phyloP scores from a whole-genome alignment of 1,140 invertebrate species.

The Stegodyphus mimosarum region DNA sequence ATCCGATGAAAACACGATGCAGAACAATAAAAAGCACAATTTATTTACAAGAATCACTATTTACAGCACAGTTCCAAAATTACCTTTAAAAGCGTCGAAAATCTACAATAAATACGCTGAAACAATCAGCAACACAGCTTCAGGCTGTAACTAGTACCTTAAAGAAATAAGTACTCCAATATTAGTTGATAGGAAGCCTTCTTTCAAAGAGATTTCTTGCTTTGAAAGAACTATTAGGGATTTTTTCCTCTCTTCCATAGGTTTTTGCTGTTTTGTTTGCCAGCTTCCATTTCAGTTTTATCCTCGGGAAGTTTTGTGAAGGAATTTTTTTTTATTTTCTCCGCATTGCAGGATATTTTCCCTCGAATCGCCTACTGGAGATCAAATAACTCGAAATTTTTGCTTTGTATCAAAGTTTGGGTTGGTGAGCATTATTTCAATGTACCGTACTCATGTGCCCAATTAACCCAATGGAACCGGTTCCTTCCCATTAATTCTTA shows the following conservation, averaged over 20 bases:
- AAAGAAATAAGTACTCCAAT: conserved; percentile 58
- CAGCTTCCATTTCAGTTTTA: conserved; percentile 34
- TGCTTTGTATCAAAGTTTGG: background rate
- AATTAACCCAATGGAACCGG: too few relatives aligned
- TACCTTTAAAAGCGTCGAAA: too few relatives aligned
- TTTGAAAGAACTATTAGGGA: conserved; percentile 59
- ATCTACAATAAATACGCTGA: too few relatives aligned
- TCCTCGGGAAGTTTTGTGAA: background rate
- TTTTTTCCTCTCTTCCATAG: conserved; percentile 16
- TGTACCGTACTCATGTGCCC: too few relatives aligned
- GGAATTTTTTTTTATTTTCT: conserved; percentile 7
- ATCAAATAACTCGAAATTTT: conserved; percentile 38
- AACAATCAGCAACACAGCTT: too few relatives aligned
- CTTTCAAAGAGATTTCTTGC: conserved; percentile 57
- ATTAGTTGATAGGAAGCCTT: conserved; percentile 50
- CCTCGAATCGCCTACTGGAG: conserved; percentile 23
- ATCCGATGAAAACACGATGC: too few relatives aligned
- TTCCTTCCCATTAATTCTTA: too few relatives aligned
- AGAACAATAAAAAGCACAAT: too few relatives aligned
- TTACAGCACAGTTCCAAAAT: too few relatives aligned
- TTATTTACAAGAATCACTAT: too few relatives aligned
- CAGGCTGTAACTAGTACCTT: too few relatives aligned
- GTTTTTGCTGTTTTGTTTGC: conserved; percentile 25
- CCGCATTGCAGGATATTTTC: conserved; percentile 13
- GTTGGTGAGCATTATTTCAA: too few relatives aligned